Evolutionary conservation across 2,888 invertebrate genomes (phyloP), one percentile per base, ranked within the genome.

Genomic region (Amaurobius ferox): DNA sequence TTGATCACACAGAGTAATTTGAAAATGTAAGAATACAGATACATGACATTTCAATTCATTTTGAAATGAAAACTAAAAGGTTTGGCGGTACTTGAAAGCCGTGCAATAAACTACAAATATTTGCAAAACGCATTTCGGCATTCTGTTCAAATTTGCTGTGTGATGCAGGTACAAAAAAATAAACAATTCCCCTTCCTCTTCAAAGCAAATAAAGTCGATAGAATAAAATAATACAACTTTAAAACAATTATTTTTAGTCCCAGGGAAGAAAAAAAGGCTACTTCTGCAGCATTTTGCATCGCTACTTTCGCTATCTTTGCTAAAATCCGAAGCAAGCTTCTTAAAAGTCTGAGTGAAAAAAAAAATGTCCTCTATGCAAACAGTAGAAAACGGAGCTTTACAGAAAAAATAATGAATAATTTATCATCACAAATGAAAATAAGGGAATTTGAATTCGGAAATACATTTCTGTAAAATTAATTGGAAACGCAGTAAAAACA

Each of bases 371-470:
- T 2, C 9, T 7, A 44, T 13, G 44, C 16, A 44, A 44, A 44
- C 16, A 44, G 16, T 44, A 16, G 44, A 16, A 16, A 16, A 44
- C 9, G 16, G 16, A 16, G 16, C 9, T 16, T 9, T 44, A 16
- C 2, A 28, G 28, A 74, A 44, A 81, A 76, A 83, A 83, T 83
- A 83, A 83, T 70, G 76, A 83, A 83, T 83, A 76, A 83, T 83
- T 83, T 83, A 83, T 76, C 72, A 70, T 70, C 74, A 67, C 68
- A 68, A 76, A 81, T 40, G 76, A 76, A 61, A 32, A 62, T 77
- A 71, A 74, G 26, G 39, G 40, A 81, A 74, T 71, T 23, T 30
- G 62, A 32, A 64, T 66, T 62, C 48, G 9, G 40, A 77, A 83
- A 76, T 55, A 70, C 48, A 83, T 70, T 71, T 83, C 32, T 67